phyloP scores from a whole-genome alignment of 2,888 invertebrate species.

The Zelleria hepariella region DNA sequence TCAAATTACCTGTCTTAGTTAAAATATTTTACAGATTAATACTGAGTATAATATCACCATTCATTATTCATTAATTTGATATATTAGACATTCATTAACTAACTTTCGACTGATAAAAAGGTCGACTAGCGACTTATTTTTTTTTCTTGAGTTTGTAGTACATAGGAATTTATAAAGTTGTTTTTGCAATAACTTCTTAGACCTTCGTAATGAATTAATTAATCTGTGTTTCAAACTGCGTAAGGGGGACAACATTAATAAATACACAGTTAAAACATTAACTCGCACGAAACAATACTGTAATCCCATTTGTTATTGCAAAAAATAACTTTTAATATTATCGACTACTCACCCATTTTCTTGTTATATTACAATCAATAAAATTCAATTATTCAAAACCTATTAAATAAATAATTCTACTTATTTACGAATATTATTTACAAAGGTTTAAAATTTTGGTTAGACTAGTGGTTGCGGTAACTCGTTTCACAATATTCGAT shows the following conservation, averaged over 20 bases:
- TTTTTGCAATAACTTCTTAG: slow-evolving; percentile 26
- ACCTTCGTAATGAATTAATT: neutral
- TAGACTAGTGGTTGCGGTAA: slow-evolving; percentile 45
- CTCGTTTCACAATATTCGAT: slow-evolving; percentile 1
- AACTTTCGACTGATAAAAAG: slow-evolving; percentile 7
- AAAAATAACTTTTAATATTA: slow-evolving; percentile 15
- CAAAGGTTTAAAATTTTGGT: slow-evolving; percentile 45
- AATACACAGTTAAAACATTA: no score
- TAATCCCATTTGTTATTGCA: slow-evolving; percentile 22
- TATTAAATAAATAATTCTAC: slow-evolving; percentile 58
- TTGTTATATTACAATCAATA: slow-evolving; percentile 34
- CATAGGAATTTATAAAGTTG: slow-evolving; percentile 2
- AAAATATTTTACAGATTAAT: slow-evolving; percentile 41
- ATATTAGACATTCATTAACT: slow-evolving; percentile 9
- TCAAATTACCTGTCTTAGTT: slow-evolving; percentile 13
- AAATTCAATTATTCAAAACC: slow-evolving; percentile 44
- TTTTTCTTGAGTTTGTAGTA: slow-evolving; percentile 4
- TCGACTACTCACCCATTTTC: slow-evolving; percentile 32
- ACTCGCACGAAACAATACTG: no score
- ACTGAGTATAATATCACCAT: slow-evolving; percentile 43
- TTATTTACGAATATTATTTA: slow-evolving; percentile 67
- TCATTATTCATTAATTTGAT: slow-evolving; percentile 11
- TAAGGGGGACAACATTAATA: no score
- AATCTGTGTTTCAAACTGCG: no score
- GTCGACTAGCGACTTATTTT: slow-evolving; percentile 3